Evolutionary conservation across 2,888 invertebrate species (phyloP).

Genomic region (Parasteatoda lunata): DNA sequence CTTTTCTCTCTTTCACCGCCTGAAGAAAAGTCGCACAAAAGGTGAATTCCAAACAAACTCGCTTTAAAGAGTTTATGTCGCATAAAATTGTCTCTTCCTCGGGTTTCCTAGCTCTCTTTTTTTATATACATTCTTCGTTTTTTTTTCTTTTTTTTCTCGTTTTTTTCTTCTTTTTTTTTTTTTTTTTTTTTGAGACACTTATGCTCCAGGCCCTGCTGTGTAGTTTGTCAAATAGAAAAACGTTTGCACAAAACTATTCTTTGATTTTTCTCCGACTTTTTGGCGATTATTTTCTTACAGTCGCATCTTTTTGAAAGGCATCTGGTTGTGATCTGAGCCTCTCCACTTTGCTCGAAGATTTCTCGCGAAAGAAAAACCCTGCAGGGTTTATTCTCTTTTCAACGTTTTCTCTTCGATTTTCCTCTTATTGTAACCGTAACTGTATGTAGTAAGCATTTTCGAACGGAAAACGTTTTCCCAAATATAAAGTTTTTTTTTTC

Average conservation of each 20-base stretch:
- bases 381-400: conserved; percentile 7
- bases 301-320: conserved; percentile 6
- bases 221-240: conserved; percentile 8
- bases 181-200: not conserved
- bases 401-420: not conserved
- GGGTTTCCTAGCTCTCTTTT: not conserved
- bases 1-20: not conserved
- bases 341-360: conserved; percentile 13
- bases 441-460: not conserved
- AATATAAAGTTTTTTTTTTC: not conserved
- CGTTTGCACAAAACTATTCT: conserved; percentile 12
- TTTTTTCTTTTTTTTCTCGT: not conserved
- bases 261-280: conserved; percentile 28
- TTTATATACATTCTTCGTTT: not conserved
- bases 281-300: conserved; percentile 36
- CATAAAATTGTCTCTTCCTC: not conserved
- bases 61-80: not conserved
- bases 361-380: conserved; percentile 14
- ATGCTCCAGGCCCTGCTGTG: conserved; percentile 3
- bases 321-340: conserved; percentile 26
- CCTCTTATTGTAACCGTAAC: not conserved
- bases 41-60: not conserved
- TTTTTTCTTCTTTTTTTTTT: too few species aligned
- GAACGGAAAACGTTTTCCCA: not conserved
- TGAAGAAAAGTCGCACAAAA: not conserved